A percentile compares a stretch with the other conserved stretches of the same genome.
These are phyloP conservation scores for Chromis chromis DNA, from an alignment of 2,797 vertebrate species.

Conservation along the genomic window DNA sequence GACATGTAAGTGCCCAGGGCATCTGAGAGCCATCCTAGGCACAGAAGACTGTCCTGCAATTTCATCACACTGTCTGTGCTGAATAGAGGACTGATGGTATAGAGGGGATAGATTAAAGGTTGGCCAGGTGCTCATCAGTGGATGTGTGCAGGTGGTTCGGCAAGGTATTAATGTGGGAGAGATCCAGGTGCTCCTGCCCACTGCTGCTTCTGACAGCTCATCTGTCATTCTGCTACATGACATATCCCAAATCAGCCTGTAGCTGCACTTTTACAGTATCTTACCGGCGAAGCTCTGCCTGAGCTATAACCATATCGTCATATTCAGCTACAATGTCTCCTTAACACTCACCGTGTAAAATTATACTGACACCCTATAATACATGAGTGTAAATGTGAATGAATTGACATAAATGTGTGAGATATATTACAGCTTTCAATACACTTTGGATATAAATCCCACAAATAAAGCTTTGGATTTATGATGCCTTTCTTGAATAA, in stretches of 20 bases:
- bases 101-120: conserved; percentile 33
- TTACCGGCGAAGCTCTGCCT: conserved; percentile 26
- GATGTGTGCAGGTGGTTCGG: conserved; percentile 45
- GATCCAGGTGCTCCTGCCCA: conserved; percentile 54
- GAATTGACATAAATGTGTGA: not conserved
- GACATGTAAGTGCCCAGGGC: conserved; percentile 44
- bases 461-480: not conserved
- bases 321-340: conserved; percentile 10
- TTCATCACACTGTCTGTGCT: conserved; percentile 33
- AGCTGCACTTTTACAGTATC: conserved; percentile 40
- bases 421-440: not conserved
- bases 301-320: conserved; percentile 10
- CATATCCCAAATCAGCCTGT: conserved; percentile 68
- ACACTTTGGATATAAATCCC: conserved; percentile 1
- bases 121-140: conserved; percentile 14
- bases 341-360: conserved; percentile 12
- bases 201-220: conserved; percentile 68
- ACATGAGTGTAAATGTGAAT: not conserved
- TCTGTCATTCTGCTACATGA: conserved; percentile 68
- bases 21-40: conserved; percentile 22
- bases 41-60: conserved; percentile 40
- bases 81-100: conserved; percentile 26
- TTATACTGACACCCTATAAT: not conserved
- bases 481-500: not conserved
- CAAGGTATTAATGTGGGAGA: conserved; percentile 52